Percentiles rank a stretch among this genome's conserved stretches.
Conservation (phyloP, 2,888 invertebrate genomes). For the Augochlorella aurata region DNA sequence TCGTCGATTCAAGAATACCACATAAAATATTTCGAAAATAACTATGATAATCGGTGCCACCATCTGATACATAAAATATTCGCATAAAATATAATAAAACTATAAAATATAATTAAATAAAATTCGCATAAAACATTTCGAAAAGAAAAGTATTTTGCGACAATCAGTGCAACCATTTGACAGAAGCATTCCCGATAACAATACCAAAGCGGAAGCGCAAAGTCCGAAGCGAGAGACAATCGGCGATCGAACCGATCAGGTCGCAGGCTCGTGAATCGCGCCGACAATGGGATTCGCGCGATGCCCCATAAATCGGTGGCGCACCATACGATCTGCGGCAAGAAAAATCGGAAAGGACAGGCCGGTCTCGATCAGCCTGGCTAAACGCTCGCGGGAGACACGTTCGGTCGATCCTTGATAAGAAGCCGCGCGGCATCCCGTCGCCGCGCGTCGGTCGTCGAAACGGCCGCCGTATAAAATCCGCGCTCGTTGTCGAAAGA, state of each 20-base stretch:
- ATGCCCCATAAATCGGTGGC: slow-evolving; percentile 1
- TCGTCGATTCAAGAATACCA: too few relatives aligned
- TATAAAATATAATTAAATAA: too few relatives aligned
- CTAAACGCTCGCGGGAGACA: slow-evolving; percentile 4
- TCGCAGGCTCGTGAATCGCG: not conserved
- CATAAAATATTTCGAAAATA: too few relatives aligned
- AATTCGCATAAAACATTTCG: too few relatives aligned
- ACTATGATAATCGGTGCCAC: not conserved
- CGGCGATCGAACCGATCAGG: not conserved
- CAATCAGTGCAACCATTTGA: not conserved
- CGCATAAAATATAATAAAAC: too few relatives aligned
- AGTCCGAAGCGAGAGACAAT: not conserved
- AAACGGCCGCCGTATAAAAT: slow-evolving; percentile 5
- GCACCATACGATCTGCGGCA: not conserved
- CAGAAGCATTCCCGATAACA: not conserved
- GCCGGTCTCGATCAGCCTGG: not conserved
- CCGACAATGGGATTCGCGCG: slow-evolving; percentile 2
- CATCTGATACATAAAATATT: too few relatives aligned
- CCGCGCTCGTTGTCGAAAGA: slow-evolving; percentile 37
- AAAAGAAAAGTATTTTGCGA: not conserved
- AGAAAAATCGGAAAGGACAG: not conserved
- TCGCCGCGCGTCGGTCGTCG: slow-evolving; percentile 6
- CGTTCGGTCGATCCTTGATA: not conserved
- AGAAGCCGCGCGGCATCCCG: slow-evolving; percentile 10
- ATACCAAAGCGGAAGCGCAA: not conserved